These are phyloP conservation scores for Trachymyrmex septentrionalis DNA, from an alignment of 1,140 invertebrate species.

Conservation along the genomic window DNA sequence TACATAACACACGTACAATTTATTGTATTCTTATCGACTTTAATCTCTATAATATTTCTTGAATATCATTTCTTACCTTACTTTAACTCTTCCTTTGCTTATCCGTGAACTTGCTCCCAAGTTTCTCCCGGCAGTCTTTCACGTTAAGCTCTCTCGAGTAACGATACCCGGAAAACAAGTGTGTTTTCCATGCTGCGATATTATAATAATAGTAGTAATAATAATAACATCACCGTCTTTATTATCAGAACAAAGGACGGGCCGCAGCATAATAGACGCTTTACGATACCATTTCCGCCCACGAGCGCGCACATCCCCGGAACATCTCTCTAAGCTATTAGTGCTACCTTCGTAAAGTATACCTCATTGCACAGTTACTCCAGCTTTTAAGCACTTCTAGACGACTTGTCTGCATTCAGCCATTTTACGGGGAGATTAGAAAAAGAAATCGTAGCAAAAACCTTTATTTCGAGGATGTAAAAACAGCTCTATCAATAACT, in stretches of 20 bases:
- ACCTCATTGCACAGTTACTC: slow-evolving; percentile 47
- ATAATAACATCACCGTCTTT: slow-evolving; percentile 58
- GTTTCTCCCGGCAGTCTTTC: slow-evolving; percentile 20
- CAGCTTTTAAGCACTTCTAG: slow-evolving; percentile 37
- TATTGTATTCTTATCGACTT: not conserved
- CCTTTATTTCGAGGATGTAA: not conserved
- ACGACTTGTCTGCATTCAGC: slow-evolving; percentile 46
- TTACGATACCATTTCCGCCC: slow-evolving; percentile 65
- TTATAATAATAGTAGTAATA: slow-evolving; percentile 64
- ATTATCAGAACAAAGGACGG: slow-evolving; percentile 54
- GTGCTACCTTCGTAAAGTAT: slow-evolving; percentile 60
- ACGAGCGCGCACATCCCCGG: slow-evolving; percentile 49
- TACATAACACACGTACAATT: not conserved
- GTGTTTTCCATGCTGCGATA: slow-evolving; percentile 61
- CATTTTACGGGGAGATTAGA: slow-evolving; percentile 36
- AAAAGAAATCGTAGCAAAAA: slow-evolving; percentile 14
- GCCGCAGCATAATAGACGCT: slow-evolving; percentile 54
- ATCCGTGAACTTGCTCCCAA: not conserved
- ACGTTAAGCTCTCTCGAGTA: slow-evolving; percentile 37
- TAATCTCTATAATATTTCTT: not conserved
- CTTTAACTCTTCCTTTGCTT: not conserved
- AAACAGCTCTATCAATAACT: not conserved
- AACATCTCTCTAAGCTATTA: slow-evolving; percentile 59
- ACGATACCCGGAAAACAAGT: slow-evolving; percentile 58
- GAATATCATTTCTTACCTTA: not conserved